Base-by-base conservation (phyloP, 2,113 vertebrate genomes). In the Scartelaos histophorus region DNA sequence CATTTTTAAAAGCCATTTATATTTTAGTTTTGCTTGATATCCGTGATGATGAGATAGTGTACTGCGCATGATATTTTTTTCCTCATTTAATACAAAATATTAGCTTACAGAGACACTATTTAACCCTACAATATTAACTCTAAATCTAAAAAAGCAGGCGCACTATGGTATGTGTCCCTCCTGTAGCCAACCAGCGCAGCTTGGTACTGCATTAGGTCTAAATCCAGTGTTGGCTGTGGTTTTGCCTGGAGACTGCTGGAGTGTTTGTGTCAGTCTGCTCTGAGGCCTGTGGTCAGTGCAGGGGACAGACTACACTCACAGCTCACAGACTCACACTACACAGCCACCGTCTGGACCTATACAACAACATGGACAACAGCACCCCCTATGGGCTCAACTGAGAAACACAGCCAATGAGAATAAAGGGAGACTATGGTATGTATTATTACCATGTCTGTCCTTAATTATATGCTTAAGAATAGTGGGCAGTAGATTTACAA, bases 301-400 rank as follows among this genome's bases (percentile, higher is more conserved):
- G 10, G 45, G 43, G 82, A 79, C 60, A 16, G 29, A 60, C 69
- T 75, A 56, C 79, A 78, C 13, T 35, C 70, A n/a, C n/a, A n/a
- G n/a, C n/a, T n/a, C n/a, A n/a, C n/a, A 87, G 81, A 73, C 56
- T n/a, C n/a, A n/a, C 61, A 78, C 69, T 74, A 66, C 22, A 34
- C 9, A 38, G 17, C 69, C 34, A 69, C 64, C n/a, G 70, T 67
- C 58, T 49, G 69, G 67, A 35, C 60, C 19, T 24, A 25, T 25
- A 53, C 64, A 75, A 90, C 86, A 90, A 87, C 76, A 67, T 69
- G 76, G 85, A 78, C 90, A 91, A 91, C 91, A 92, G 84, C 87
- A 90, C 92, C 84, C 86, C 83, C 90, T 91, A 85, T 62, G 79
- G 89, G 85, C 74, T 58, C 73, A 51, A 38, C 7, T 12, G 29